Evolutionary conservation across 2,113 vertebrate species (phyloP).

Genomic region (Chrysemys picta): DNA sequence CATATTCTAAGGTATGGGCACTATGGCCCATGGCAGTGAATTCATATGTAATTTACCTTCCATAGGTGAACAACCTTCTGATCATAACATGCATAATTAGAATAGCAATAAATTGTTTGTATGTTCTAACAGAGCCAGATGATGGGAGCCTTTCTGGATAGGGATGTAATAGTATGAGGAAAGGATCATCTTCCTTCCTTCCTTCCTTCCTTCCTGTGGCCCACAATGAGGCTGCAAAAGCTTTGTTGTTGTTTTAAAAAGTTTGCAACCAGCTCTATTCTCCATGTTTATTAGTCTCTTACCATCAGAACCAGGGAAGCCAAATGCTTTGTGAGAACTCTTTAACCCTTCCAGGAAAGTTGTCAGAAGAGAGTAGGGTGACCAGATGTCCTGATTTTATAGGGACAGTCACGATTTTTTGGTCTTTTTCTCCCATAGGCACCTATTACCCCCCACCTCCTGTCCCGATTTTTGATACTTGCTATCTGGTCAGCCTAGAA

Average conservation of each 20-base stretch:
- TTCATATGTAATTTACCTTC: neutral
- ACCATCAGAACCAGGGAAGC: neutral
- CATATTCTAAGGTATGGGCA: neutral
- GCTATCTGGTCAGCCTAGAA: too few relatives aligned
- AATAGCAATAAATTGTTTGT: neutral
- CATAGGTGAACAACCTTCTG: neutral
- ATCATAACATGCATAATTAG: rapidly evolving
- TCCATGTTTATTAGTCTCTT: neutral
- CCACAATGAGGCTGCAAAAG: neutral
- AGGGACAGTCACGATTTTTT: too few relatives aligned
- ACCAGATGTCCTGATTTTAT: too few relatives aligned
- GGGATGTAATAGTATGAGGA: slow-evolving; percentile 28
- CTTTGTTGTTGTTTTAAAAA: neutral
- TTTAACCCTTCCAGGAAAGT: slow-evolving; percentile 24
- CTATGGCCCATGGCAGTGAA: neutral
- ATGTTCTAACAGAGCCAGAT: neutral
- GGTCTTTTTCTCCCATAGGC: too few relatives aligned
- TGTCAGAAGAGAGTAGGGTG: slow-evolving; percentile 1
- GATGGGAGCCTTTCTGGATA: neutral
- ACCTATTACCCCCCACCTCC: too few relatives aligned
- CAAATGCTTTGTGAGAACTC: neutral
- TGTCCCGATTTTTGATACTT: too few relatives aligned
- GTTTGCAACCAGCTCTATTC: neutral
- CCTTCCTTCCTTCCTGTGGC: neutral
- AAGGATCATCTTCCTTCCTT: neutral